These are phyloP conservation scores for Taphrorychus bicolor DNA, from an alignment of 2,888 invertebrate species.

Conservation along the genomic window DNA sequence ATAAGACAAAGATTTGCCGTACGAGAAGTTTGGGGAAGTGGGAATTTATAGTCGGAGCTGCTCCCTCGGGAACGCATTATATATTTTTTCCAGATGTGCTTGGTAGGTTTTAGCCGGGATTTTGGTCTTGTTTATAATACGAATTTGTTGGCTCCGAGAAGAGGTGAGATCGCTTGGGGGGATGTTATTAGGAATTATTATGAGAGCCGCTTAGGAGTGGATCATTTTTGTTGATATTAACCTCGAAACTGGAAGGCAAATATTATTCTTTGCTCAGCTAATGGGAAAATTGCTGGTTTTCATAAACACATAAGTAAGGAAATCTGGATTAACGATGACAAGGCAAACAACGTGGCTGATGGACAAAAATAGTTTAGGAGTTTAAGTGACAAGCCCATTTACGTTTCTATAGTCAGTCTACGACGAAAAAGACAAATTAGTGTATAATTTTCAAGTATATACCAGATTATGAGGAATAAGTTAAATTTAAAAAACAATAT, in stretches of 20 bases:
- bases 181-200: neutral
- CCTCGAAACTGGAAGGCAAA: neutral
- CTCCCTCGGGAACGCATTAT: slow-evolving; percentile 23
- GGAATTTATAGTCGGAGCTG: slow-evolving; percentile 16
- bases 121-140: neutral
- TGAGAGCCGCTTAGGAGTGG: neutral
- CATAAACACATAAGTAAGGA: neutral
- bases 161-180: neutral
- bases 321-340: slow-evolving; percentile 1
- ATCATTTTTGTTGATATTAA: too few relatives aligned
- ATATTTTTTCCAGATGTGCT: slow-evolving; percentile 3
- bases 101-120: neutral
- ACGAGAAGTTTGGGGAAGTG: slow-evolving; percentile 22
- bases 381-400: neutral
- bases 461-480: too few relatives aligned
- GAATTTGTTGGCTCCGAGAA: neutral
- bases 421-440: too few relatives aligned
- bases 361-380: slow-evolving; percentile 2
- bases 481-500: too few relatives aligned
- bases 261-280: neutral
- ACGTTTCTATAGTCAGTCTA: neutral
- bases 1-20: slow-evolving; percentile 28
- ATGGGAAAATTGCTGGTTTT: neutral
- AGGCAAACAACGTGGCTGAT: neutral
- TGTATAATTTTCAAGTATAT: too few relatives aligned